These are phyloP conservation scores for Frankliniella fusca DNA, from an alignment of 2,888 invertebrate species.

Conservation along the genomic window DNA sequence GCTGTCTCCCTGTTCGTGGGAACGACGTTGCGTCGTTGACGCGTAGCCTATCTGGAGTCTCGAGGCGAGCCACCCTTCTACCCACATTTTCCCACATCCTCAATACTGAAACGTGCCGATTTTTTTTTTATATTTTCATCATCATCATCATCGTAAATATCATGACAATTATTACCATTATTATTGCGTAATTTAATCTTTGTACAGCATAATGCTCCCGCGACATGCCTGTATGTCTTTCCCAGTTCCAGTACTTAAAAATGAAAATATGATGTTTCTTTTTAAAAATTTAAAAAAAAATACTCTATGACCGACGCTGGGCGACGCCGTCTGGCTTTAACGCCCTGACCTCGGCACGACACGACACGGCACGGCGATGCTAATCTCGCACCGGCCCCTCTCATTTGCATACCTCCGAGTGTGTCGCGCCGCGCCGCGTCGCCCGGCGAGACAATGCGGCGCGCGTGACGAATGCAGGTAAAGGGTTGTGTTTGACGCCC, in stretches of 20 bases:
- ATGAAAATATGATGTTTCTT: background rate
- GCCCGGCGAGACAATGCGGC: background rate
- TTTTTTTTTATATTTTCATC: no score
- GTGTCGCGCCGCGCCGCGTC: background rate
- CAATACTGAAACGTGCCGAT: no score
- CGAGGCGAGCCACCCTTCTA: background rate
- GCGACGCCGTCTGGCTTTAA: background rate
- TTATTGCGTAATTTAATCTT: background rate
- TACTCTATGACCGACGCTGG: no score
- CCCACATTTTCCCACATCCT: no score
- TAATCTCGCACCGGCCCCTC: background rate
- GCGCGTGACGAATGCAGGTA: slow-evolving; percentile 11
- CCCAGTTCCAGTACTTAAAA: background rate
- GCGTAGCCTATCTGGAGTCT: background rate
- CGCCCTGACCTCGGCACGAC: background rate
- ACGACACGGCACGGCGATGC: background rate
- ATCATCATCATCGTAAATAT: no score
- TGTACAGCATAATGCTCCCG: no score
- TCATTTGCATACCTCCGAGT: slow-evolving; percentile 18
- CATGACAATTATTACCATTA: background rate
- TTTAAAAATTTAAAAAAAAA: no score
- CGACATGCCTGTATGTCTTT: no score
- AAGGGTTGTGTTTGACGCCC: background rate
- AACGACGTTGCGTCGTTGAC: no score
- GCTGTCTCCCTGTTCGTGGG: background rate